Evolutionary conservation across 2,113 vertebrate genomes (phyloP), one percentile per base, ranked within the genome.

Genomic region (Ictidomys tridecemlineatus): DNA sequence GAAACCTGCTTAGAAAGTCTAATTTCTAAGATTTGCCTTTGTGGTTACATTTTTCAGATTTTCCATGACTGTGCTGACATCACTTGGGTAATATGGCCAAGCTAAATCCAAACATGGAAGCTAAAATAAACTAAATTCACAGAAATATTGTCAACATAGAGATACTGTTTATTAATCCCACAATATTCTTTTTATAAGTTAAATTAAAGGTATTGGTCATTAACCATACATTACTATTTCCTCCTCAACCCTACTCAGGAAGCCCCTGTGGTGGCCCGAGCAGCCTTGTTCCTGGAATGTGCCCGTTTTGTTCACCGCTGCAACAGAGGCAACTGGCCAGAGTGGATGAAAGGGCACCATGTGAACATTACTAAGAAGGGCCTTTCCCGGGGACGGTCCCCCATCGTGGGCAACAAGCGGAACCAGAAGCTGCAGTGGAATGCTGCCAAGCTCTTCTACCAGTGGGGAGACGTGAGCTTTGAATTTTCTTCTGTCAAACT

Each of bases 401-500:
- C 99, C 1, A 98, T 99, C 0, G 99, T 99, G 95, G 99, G 99
- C 89, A 99, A 99, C 98, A 99, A 99, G 96, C 98, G 99, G 84
- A 99, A 99, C 98, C 99, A 99, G 98, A 99, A 99, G 90, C 98
- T 99, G 26, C 99, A 99, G 98, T 99, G 99, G 99, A 99, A 99
- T 2, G 99, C 99, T 2, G 99, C 99, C 78, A 99, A 99, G 92
- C 99, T 99, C 92, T 99, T 99, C 98, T 99, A 99, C 98, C 99
- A 99, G 56, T 99, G 99, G 99, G 99, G 99, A 97, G 99, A 99
- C 82, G 99, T 99, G 98, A 99, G 99, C 99, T 70, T 89, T 89
- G 17, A 2, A 26, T 96, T 94, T 89, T 93, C 32, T 95, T 95
- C 78, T 89, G 0, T 92, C 70, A 90, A 85, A 67, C 42, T 11